Conservation (phyloP, 2,113 vertebrate species). For the Eclectus roratus region DNA sequence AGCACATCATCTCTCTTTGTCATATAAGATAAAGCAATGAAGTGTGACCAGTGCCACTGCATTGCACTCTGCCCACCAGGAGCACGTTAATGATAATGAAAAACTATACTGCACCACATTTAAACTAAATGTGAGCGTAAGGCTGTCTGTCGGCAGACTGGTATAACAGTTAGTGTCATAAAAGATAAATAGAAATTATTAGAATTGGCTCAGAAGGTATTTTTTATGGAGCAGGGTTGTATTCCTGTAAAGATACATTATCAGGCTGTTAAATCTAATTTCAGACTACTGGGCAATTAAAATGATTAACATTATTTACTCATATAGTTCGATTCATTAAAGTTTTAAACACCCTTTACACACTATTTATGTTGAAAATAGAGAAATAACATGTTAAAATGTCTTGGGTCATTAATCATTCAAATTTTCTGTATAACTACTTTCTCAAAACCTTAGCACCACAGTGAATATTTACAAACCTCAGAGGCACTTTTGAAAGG, state of each 20-base stretch:
- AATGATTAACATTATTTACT: constrained; percentile 77
- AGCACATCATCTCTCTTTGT: constrained; percentile 81
- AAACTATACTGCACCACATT: constrained; percentile 65
- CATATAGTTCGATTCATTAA: constrained; percentile 72
- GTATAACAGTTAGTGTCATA: constrained; percentile 73
- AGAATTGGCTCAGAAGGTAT: constrained; percentile 73
- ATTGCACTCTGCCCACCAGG: constrained; percentile 77
- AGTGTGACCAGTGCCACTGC: constrained; percentile 81
- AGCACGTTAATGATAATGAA: constrained; percentile 78
- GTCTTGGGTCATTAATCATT: constrained; percentile 54
- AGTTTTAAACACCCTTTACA: constrained; percentile 71
- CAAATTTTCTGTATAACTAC: constrained; percentile 8
- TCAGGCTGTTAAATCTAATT: constrained; percentile 75
- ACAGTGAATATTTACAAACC: not conserved
- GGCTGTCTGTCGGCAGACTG: constrained; percentile 74
- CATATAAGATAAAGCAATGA: constrained; percentile 82
- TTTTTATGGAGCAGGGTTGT: constrained; percentile 72
- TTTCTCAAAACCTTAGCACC: constrained; percentile 8
- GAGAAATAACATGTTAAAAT: constrained; percentile 41
- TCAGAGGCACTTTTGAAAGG: not conserved
- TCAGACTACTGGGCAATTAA: constrained; percentile 76
- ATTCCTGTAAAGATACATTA: constrained; percentile 76
- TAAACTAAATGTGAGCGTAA: constrained; percentile 68
- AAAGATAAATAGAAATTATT: constrained; percentile 81
- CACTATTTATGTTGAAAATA: constrained; percentile 62